Percentiles rank a stretch among this genome's conserved stretches.
Evolutionary conservation across 2,888 invertebrate genomes (phyloP).

Genomic region (Melikaiella ostensackeni): DNA sequence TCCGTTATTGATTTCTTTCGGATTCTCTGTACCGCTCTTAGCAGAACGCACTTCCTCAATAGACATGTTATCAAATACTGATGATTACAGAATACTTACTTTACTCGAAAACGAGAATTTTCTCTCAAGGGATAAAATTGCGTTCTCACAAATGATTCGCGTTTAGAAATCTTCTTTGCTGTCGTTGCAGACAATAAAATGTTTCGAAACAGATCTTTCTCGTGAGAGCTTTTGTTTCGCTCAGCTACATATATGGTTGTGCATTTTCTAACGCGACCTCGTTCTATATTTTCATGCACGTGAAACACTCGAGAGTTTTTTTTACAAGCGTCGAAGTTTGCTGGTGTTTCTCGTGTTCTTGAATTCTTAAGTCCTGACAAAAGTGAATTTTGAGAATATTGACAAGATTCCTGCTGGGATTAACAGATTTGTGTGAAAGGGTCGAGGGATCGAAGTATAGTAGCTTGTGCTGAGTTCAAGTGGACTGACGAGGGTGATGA

Average conservation of each 20-base stretch:
- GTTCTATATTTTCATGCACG: conserved; percentile 21
- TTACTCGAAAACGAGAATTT: neutral
- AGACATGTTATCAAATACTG: neutral
- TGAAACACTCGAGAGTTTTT: conserved; percentile 14
- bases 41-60: too few relatives aligned
- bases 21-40: neutral
- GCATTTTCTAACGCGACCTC: conserved; percentile 36
- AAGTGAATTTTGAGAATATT: neutral
- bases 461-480: conserved; percentile 17
- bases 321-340: conserved; percentile 7
- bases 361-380: neutral
- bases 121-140: neutral
- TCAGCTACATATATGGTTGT: conserved; percentile 31
- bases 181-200: conserved; percentile 26
- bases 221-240: conserved; percentile 29
- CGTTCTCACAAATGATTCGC: conserved; percentile 3
- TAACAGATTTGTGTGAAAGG: neutral
- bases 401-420: neutral
- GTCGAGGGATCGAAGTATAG: neutral
- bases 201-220: conserved; percentile 31
- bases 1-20: neutral
- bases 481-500: conserved; percentile 27
- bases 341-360: neutral
- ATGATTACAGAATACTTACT: conserved; percentile 1
- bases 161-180: conserved; percentile 24